Percentiles rank a stretch among this genome's conserved stretches.
These are phyloP conservation scores for Pollenia labialis DNA, from an alignment of 2,888 invertebrate species.

Conservation along the genomic window DNA sequence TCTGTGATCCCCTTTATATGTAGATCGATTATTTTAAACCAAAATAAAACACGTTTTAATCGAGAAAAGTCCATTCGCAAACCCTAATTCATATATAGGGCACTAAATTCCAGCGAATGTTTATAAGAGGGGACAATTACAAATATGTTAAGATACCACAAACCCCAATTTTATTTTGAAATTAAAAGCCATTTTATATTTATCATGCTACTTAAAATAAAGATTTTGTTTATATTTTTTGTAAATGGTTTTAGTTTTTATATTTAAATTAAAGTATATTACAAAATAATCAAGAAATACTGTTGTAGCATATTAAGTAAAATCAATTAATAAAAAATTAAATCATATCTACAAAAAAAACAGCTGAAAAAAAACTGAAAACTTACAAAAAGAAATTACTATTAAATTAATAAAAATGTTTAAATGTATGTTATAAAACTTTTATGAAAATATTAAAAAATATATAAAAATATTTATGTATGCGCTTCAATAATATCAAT, in stretches of 20 bases:
- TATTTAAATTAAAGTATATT: conserved; percentile 62
- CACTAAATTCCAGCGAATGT: too few species aligned
- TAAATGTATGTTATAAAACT: conserved; percentile 9
- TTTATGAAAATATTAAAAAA: conserved; percentile 42
- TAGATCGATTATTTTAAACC: too few species aligned
- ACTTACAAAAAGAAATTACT: conserved; percentile 27
- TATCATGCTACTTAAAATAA: conserved; percentile 59
- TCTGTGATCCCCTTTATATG: too few species aligned
- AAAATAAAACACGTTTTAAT: too few species aligned
- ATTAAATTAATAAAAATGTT: conserved; percentile 11
- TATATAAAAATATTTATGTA: conserved; percentile 47
- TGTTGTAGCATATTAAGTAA: conserved; percentile 59
- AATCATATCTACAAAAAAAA: conserved; percentile 59
- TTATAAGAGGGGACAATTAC: too few species aligned
- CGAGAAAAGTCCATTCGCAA: too few species aligned
- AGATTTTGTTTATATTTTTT: conserved; percentile 47
- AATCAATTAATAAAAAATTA: conserved; percentile 36
- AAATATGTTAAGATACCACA: background rate
- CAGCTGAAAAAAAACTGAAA: conserved; percentile 42
- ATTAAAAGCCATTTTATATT: background rate
- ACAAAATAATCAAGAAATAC: conserved; percentile 70
- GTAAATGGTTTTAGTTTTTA: conserved; percentile 47
- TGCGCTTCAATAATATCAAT: conserved; percentile 31
- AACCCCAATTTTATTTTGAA: background rate
- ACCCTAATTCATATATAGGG: too few species aligned